Conservation (phyloP, 37 sponge, comb jelly and placozoan species). For the Crambe crambe region DNA sequence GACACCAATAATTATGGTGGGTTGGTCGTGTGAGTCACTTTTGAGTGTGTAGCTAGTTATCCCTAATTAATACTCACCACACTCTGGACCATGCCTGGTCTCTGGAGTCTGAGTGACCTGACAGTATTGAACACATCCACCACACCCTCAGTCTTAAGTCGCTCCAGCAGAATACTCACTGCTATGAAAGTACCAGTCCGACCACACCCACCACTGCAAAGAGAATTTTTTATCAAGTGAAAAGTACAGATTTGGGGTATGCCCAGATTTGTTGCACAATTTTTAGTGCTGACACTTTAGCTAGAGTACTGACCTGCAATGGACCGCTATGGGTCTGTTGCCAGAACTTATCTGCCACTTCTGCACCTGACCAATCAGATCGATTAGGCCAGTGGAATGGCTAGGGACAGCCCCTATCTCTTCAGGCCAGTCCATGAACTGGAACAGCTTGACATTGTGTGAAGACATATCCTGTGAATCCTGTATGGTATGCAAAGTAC, state of each 20-base stretch:
- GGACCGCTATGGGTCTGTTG: conserved; percentile 69
- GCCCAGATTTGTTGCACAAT: too few relatives aligned
- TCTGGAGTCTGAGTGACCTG: conserved; percentile 64
- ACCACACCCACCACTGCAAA: conserved; percentile 66
- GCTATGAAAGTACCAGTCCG: conserved; percentile 87
- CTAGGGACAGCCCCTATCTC: conserved; percentile 52
- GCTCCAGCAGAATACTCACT: conserved; percentile 68
- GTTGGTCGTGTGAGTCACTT: too few relatives aligned
- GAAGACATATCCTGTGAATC: conserved; percentile 6
- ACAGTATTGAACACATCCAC: conserved; percentile 90
- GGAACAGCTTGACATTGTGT: conserved; percentile 74
- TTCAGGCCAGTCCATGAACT: conserved; percentile 87
- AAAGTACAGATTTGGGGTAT: too few relatives aligned
- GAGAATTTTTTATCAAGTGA: too few relatives aligned
- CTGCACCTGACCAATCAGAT: conserved; percentile 84
- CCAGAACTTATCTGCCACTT: conserved; percentile 82
- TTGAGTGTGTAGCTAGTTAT: too few relatives aligned
- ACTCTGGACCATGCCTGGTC: conserved; percentile 86
- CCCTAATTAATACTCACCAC: conserved; percentile 72
- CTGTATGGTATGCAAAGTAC: neutral
- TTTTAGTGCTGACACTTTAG: neutral
- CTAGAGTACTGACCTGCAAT: conserved; percentile 77
- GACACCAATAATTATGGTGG: too few relatives aligned
- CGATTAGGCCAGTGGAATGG: conserved; percentile 61
- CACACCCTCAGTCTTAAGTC: conserved; percentile 85